Conservation (phyloP, 2,797 vertebrate genomes). For the Sciurus vulgaris region DNA sequence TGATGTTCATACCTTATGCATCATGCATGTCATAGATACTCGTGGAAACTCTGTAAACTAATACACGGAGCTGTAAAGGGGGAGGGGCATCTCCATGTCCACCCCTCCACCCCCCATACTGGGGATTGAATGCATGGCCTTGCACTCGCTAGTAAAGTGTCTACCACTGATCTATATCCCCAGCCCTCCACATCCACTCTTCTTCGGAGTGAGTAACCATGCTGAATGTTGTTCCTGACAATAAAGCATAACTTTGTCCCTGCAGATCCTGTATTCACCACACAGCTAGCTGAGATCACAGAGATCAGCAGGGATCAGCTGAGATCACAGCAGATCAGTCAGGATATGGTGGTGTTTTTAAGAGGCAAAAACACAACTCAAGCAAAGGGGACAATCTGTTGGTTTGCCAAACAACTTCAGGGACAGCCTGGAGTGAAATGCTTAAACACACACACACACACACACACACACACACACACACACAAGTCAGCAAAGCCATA, state of each 20-base stretch:
- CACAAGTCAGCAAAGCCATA: not conserved
- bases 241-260: not conserved
- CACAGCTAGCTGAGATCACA: not conserved
- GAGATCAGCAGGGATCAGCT: not conserved
- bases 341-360: not conserved
- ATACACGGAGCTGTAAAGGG: fast-evolving
- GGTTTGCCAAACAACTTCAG: not conserved
- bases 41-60: not conserved
- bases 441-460: not conserved
- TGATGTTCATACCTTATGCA: not conserved
- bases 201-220: too few species aligned
- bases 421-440: not conserved
- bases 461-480: not conserved
- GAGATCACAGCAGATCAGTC: not conserved
- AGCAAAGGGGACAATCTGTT: not conserved
- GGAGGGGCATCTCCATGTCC: not conserved
- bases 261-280: too few species aligned
- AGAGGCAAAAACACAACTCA: not conserved
- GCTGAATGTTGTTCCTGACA: not conserved
- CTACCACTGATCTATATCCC: too few species aligned
- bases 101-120: too few species aligned
- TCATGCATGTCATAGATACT: not conserved
- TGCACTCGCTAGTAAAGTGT: too few species aligned
- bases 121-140: too few species aligned
- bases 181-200: too few species aligned